phyloP scores from a whole-genome alignment of 2,888 invertebrate species.

The Caenorhabditis wallacei region DNA sequence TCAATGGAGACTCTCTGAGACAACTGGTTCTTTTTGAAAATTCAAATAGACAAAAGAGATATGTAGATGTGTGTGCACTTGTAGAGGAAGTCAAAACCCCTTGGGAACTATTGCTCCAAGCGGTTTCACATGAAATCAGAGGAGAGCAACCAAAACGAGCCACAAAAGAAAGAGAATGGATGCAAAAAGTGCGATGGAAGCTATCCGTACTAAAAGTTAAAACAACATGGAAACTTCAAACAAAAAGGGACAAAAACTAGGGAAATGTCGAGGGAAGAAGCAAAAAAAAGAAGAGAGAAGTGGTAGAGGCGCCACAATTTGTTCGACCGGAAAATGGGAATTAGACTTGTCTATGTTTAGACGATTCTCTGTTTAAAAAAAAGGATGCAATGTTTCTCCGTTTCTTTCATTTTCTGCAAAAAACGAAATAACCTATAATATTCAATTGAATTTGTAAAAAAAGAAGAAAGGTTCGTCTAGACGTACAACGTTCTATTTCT shows the following conservation, averaged over 20 bases:
- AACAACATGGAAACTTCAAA: conserved; percentile 43
- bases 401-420: conserved; percentile 8
- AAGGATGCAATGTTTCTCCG: conserved; percentile 1
- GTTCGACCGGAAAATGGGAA: conserved; percentile 67
- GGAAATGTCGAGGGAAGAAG: conserved; percentile 31
- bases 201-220: conserved; percentile 48
- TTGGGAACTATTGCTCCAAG: conserved; percentile 53
- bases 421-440: conserved; percentile 7
- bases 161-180: conserved; percentile 14
- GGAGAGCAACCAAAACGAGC: conserved; percentile 17
- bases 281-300: conserved; percentile 31
- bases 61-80: conserved; percentile 51
- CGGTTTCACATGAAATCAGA: conserved; percentile 44
- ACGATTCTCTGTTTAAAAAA: not conserved
- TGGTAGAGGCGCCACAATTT: conserved; percentile 60
- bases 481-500: conserved; percentile 13
- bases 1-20: conserved; percentile 23
- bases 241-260: conserved; percentile 14
- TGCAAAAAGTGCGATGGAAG: conserved; percentile 50
- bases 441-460: not conserved
- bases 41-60: conserved; percentile 22
- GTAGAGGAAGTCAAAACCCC: conserved; percentile 48
- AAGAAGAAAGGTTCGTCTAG: not conserved
- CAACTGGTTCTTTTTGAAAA: conserved; percentile 8
- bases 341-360: conserved; percentile 63